phyloP scores from a whole-genome alignment of 2,888 invertebrate species.

The Drosophila sordidapex region DNA sequence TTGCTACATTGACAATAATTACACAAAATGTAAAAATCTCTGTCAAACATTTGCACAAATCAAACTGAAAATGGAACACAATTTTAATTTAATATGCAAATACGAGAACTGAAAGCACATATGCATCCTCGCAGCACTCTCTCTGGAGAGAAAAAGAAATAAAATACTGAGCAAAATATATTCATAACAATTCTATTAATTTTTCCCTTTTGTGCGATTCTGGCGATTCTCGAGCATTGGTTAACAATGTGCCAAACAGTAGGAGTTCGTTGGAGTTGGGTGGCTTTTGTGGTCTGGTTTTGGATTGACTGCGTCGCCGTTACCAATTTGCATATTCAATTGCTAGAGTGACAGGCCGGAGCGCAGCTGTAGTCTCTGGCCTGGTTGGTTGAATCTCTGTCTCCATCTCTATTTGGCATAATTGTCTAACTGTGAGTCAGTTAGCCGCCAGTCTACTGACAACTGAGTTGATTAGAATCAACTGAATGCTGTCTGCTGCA shows the following conservation, averaged over 20 bases:
- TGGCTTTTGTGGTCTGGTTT: conserved; percentile 17
- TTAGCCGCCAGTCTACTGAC: conserved; percentile 49
- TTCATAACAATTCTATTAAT: conserved; percentile 73
- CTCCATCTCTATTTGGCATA: conserved; percentile 36
- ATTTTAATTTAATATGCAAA: conserved; percentile 70
- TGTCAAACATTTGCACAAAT: conserved; percentile 64
- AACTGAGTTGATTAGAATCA: conserved; percentile 68
- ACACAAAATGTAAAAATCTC: conserved; percentile 59
- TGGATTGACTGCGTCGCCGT: conserved; percentile 51
- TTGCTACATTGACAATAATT: conserved; percentile 59
- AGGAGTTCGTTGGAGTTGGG: neutral
- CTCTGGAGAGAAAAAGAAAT: neutral
- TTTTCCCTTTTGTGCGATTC: conserved; percentile 51
- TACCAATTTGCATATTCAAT: conserved; percentile 74
- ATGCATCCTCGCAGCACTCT: conserved; percentile 23
- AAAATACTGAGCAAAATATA: conserved; percentile 47
- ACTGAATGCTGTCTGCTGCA: conserved; percentile 44
- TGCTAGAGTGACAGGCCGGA: conserved; percentile 61
- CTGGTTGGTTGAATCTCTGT: conserved; percentile 12
- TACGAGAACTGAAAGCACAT: conserved; percentile 47
- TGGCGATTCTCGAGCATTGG: conserved; percentile 40
- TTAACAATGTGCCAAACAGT: conserved; percentile 33
- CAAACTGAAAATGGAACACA: conserved; percentile 44
- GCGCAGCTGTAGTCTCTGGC: conserved; percentile 32
- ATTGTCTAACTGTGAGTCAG: conserved; percentile 60